Evolutionary conservation across 2,113 vertebrate genomes (phyloP).

Genomic region (Brevimyrus niger): DNA sequence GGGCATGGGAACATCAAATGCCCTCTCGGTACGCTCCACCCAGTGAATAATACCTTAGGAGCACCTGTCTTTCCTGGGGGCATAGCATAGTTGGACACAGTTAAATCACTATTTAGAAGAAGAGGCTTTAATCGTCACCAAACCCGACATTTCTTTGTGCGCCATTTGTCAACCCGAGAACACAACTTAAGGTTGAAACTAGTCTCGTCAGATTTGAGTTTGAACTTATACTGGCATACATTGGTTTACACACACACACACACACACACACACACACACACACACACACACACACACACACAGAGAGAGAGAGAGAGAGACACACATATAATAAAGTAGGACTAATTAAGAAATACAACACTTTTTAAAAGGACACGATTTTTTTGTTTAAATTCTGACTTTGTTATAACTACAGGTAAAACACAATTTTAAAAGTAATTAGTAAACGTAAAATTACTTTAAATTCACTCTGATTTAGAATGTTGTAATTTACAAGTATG

Average conservation of each 20-base stretch:
- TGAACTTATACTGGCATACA: not conserved
- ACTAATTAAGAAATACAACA: not conserved
- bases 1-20: not conserved
- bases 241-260: not conserved
- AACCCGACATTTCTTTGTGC: not conserved
- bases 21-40: slow-evolving; percentile 14
- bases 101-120: slow-evolving; percentile 18
- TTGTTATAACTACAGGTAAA: not conserved
- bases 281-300: not conserved
- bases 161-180: not conserved
- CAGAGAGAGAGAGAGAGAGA: too few species aligned
- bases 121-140: not conserved
- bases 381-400: not conserved
- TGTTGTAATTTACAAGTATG: not conserved
- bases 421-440: not conserved
- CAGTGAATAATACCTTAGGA: slow-evolving; percentile 13
- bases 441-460: not conserved
- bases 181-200: not conserved
- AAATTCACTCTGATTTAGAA: not conserved
- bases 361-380: not conserved
- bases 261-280: not conserved
- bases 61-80: slow-evolving; percentile 30
- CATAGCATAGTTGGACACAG: not conserved
- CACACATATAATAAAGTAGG: too few species aligned
- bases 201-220: not conserved